These are phyloP conservation scores for Colistium nudipinnis DNA, from an alignment of 2,113 vertebrate species.

Conservation along the genomic window DNA sequence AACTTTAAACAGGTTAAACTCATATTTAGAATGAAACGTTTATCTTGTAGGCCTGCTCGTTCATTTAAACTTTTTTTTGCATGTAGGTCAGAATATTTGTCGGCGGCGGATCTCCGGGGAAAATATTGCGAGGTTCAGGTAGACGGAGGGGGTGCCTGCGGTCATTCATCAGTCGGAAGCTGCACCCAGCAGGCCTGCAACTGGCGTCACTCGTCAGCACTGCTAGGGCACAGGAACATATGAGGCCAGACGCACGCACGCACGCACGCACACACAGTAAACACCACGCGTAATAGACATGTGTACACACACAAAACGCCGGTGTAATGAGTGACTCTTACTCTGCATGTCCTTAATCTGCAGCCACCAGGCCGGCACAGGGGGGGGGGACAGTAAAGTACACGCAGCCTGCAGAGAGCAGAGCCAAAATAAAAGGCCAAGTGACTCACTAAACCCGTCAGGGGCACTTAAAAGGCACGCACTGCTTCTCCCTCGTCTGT, in stretches of 20 bases:
- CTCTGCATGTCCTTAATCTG: constrained; percentile 68
- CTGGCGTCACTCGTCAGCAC: constrained; percentile 62
- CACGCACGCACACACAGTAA: constrained; percentile 14
- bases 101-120: constrained; percentile 59
- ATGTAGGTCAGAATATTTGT: constrained; percentile 68
- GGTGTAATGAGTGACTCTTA: constrained; percentile 59
- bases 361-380: constrained; percentile 64
- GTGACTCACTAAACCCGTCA: constrained; percentile 66
- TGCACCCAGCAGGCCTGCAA: constrained; percentile 63
- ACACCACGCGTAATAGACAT: constrained; percentile 45
- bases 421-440: constrained; percentile 75
- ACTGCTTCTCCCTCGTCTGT: constrained; percentile 50
- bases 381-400: constrained; percentile 74
- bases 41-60: constrained; percentile 48
- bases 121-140: constrained; percentile 37
- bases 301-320: constrained; percentile 39
- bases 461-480: constrained; percentile 67
- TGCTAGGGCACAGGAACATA: constrained; percentile 51
- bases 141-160: constrained; percentile 59
- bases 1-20: constrained; percentile 78
- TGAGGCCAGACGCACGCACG: constrained; percentile 30
- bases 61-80: too few relatives aligned
- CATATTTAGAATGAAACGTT: constrained; percentile 68
- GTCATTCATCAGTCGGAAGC: constrained; percentile 67
- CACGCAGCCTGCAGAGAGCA: constrained; percentile 73